Base-by-base conservation (phyloP, 2,888 invertebrate genomes). In the Nomada fucata region DNA sequence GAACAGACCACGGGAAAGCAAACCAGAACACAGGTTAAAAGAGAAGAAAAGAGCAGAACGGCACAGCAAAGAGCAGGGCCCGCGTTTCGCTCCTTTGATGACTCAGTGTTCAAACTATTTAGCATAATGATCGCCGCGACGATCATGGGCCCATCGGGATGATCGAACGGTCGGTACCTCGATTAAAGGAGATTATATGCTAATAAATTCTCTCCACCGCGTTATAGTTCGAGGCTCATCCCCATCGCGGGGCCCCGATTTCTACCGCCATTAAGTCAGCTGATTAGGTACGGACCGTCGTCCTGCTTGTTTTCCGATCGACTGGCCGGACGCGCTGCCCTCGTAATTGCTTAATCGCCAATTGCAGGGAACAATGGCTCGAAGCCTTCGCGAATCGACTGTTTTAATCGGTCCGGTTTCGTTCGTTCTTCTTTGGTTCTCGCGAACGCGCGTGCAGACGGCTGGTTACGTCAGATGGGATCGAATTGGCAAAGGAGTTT, bases 181-280 rank as follows among this genome's bases (percentile, higher is more conserved):
- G 82, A 85, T 86, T 86, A 85, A 80, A 83, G 76, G 77, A 79
- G 85, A 85, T 85, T 83, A 85, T 85, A 85, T 85, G 85, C 82
- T 85, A 85, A 85, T 85, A 85, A 85, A 85, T 85, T 78, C 78
- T 83, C 52, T 68, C 65, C 60, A 60, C 69, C n/a, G 29, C 29
- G 50, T 29, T 36, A 36, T 26, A 20, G 47, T 50, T 36, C 69
- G 47, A 50, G 18, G 60, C 26, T 64, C 79, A 29, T 53, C 76
- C 23, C 68, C 13, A 36, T 52, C 60, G 64, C 67, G 57, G n/a
- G 50, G 50, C 60, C 76, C 55, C 74, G 60, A 68, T 74, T 84
- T 82, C 79, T 84, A 79, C 75, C 77, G 70, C 69, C 79, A 82
- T 82, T 84, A 85, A 85, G 77, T 85, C 85, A 82, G 73, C 82